Evolutionary conservation across 2,113 vertebrate genomes (phyloP), one percentile per base, ranked within the genome.

Genomic region (Agelaius tricolor): DNA sequence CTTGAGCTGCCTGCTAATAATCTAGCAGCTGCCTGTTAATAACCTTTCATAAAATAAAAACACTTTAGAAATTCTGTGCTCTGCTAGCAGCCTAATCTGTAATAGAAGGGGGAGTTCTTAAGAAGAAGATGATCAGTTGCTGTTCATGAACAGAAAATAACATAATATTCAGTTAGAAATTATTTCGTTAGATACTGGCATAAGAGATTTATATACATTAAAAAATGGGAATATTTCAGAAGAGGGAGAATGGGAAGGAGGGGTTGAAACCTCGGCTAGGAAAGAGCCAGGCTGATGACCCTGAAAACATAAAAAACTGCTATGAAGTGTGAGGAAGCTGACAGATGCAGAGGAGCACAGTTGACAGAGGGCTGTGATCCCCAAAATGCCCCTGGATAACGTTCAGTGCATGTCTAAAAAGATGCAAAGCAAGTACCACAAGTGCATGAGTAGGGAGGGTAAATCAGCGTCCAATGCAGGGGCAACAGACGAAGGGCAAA

Each of bases 1-100:
- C 35, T 92, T 92, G 51, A 92, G 47, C 51, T 90, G 77, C 80
- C 52, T 95, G 73, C 73, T 92, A 93, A 92, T 95, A 90, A 77
- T 59, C 46, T 87, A 52, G 43, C 61, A 97, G 67, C 49, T 93
- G 72, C 63, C 46, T 90, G 21, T 58, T 90, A 92, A 93, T 82
- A 89, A 89, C 69, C 65, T 93, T 55, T 39, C 58, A 65, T 71
- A 68, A 87, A 87, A 84, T 82, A 37, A 43, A 67, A 84, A 52
- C 47, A 21, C 52, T 78, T 88, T 30, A 84, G 22, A 67, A 83
- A 78, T 78, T 81, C 39, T 78, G 22, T 66, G 52, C 69, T 89
- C 35, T 65, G n/a, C 57, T 84, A 80, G 51, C 47, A 90, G 31
- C 39, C 46, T 44, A 61, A 52, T 61, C 62, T 83, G 28, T 66